Conservation (phyloP, 2,113 vertebrate genomes). For the Andinoacara biseriatus region DNA sequence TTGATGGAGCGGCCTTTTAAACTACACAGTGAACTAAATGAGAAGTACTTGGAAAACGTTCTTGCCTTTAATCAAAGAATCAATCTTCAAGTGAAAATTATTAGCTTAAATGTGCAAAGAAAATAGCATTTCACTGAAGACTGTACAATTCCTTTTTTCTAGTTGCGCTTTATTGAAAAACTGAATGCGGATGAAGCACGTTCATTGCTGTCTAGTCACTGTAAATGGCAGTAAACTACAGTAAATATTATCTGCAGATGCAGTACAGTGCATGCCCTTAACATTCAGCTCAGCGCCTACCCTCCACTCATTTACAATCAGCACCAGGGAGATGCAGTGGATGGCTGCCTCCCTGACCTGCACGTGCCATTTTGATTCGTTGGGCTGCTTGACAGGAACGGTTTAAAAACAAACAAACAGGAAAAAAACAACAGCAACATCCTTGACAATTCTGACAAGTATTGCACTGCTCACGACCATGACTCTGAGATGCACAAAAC, state of each 20-base stretch:
- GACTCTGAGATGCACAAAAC: background rate
- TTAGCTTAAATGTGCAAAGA: background rate
- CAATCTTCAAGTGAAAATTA: background rate
- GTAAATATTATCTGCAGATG: background rate
- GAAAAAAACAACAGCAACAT: background rate
- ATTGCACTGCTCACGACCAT: background rate
- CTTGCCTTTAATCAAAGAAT: background rate
- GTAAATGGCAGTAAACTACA: background rate
- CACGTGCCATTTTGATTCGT: conserved; percentile 3
- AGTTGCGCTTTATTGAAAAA: background rate
- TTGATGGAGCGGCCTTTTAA: background rate
- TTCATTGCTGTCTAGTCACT: background rate
- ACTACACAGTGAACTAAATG: background rate
- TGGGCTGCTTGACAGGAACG: background rate
- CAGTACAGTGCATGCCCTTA: background rate
- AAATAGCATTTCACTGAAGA: background rate
- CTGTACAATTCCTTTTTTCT: background rate
- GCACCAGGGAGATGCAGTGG: background rate
- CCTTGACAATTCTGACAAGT: background rate
- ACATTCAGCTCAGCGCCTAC: background rate
- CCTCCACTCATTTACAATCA: conserved; percentile 5
- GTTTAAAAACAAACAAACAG: background rate
- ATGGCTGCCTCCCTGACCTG: conserved; percentile 5
- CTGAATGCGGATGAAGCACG: background rate
- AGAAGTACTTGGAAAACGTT: background rate